phyloP scores from a whole-genome alignment of 1,140 invertebrate species.

The Panagrolaimus sp. region DNA sequence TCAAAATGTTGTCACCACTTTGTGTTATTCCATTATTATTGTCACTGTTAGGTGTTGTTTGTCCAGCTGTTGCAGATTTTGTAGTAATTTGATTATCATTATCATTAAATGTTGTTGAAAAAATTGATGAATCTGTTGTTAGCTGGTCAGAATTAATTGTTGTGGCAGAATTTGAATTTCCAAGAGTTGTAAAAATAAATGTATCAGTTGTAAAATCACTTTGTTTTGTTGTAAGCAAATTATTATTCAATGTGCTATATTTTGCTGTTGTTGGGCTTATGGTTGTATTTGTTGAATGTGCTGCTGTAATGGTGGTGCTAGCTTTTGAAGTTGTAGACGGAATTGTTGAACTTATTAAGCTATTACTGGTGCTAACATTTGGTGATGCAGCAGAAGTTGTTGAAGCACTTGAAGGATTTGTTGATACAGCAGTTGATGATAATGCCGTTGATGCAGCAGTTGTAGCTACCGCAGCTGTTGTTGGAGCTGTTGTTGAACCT shows the following conservation, averaged over 20 bases:
- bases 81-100: neutral
- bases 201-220: no score
- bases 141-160: neutral
- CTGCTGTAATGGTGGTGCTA: neutral
- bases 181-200: no score
- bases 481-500: no score
- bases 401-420: neutral
- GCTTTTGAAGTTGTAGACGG: neutral
- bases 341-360: no score
- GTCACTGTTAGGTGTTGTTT: neutral
- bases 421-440: neutral
- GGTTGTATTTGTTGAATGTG: no score
- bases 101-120: neutral
- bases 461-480: no score
- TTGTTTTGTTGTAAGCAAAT: no score
- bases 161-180: slow-evolving; percentile 5
- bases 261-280: no score
- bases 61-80: neutral
- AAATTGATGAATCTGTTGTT: neutral
- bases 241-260: no score
- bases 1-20: neutral
- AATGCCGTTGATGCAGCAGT: neutral
- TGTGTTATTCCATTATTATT: neutral
- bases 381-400: neutral
- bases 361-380: no score